Percentiles rank a stretch among this genome's conserved stretches.
Evolutionary conservation across 2,888 invertebrate species (phyloP).

Genomic region (Scaptomyza parva): DNA sequence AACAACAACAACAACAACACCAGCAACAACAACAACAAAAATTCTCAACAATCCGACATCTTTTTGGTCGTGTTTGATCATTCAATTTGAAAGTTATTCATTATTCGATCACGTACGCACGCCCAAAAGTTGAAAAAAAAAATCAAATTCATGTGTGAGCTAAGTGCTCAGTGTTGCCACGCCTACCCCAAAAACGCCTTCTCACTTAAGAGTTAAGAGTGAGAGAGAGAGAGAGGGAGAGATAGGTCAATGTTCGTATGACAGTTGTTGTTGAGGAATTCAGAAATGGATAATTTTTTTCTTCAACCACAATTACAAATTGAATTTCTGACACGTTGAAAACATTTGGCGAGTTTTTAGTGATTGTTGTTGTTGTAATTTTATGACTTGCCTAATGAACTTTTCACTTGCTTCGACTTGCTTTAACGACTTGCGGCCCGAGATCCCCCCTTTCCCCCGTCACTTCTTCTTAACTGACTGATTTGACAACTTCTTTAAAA

Average conservation of each 20-base stretch:
- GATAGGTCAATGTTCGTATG: slow-evolving; percentile 74
- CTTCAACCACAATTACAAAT: slow-evolving; percentile 67
- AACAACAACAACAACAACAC: slow-evolving; percentile 12
- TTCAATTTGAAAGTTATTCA: slow-evolving; percentile 82
- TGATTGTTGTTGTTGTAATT: slow-evolving; percentile 30
- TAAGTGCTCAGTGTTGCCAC: slow-evolving; percentile 26
- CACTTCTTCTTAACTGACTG: neutral
- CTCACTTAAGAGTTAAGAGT: neutral
- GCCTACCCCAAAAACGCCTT: neutral
- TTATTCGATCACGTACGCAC: slow-evolving; percentile 78
- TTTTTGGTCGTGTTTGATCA: slow-evolving; percentile 75
- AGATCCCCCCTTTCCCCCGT: neutral
- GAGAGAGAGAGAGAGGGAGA: neutral
- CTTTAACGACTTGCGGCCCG: slow-evolving; percentile 47
- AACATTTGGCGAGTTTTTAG: slow-evolving; percentile 47
- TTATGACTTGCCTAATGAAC: slow-evolving; percentile 75
- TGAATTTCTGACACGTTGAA: slow-evolving; percentile 76
- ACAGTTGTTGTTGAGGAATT: slow-evolving; percentile 55
- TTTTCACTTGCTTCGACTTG: slow-evolving; percentile 66
- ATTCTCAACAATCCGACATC: slow-evolving; percentile 34
- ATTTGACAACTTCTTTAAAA: slow-evolving; percentile 61
- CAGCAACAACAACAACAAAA: neutral
- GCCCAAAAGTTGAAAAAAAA: slow-evolving; percentile 37
- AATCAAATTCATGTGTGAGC: slow-evolving; percentile 26
- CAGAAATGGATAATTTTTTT: slow-evolving; percentile 21